Evolutionary conservation across 2,888 invertebrate genomes (phyloP), one percentile per base, ranked within the genome.

Genomic region (Oxystoma pomonae): DNA sequence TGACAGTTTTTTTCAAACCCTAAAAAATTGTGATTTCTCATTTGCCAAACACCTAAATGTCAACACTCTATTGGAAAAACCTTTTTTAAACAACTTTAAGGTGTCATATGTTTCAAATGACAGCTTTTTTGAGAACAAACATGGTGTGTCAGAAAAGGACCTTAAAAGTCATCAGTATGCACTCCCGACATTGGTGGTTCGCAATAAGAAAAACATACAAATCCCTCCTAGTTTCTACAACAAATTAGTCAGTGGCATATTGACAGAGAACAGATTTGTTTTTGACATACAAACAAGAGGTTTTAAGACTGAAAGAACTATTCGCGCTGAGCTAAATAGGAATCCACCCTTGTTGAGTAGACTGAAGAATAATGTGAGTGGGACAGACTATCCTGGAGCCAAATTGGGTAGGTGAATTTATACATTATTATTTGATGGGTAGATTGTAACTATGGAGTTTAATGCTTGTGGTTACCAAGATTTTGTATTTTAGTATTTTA

Each of bases 291-390:
- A 89, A 77, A 82, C 86, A 17, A 84, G 94, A 59, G 86, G 86
- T 50, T 94, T 94, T 77, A 94, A 93, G 81, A 94, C 93, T 0
- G 88, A 91, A 69, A 83, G 92, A 60, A 87, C 85, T 66, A 82
- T 90, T 21, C 84, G 86, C 68, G 86, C 90, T 0, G 92, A 92
- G 72, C 75, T 85, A 58, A 84, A 86, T 69, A 81, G 92, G 70
- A 92, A 91, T 79, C 90, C 92, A 1, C 84, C 87, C 51, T 75
- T 91, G 59, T 78, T 86, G n/a, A 83, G 85, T 67, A 82, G 91
- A 77, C 80, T 91, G 67, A 87, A 87, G 82, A 85, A 86, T 66
- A 75, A 78, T 35, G 75, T 85, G 53, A 82, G 77, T 22, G 68
- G 76, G 20, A 60, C 70, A 7, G 35, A 35, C 5, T 12, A 35